phyloP scores from a whole-genome alignment of 2,888 invertebrate species.

The Agonum fuliginosum region DNA sequence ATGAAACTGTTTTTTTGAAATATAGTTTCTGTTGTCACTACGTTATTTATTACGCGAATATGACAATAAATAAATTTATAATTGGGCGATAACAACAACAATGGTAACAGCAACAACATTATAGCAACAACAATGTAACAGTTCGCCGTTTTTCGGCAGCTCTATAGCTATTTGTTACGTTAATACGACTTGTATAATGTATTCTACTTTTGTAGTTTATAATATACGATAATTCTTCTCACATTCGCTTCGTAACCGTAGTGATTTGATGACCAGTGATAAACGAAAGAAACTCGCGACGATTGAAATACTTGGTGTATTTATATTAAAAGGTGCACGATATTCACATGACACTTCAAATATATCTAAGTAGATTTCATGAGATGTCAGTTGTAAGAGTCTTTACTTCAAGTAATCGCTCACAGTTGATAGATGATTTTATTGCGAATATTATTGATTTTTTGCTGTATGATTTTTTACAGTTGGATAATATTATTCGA shows the following conservation, averaged over 20 bases:
- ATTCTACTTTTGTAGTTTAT: conserved; percentile 34
- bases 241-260: conserved; percentile 15
- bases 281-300: conserved; percentile 25
- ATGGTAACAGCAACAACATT: conserved; percentile 72
- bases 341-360: conserved; percentile 35
- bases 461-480: conserved; percentile 40
- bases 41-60: conserved; percentile 25
- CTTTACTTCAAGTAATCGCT: conserved; percentile 14
- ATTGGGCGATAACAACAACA: conserved; percentile 69
- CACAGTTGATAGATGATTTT: conserved; percentile 31
- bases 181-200: conserved; percentile 37
- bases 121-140: conserved; percentile 71
- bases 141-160: conserved; percentile 53
- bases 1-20: conserved; percentile 30
- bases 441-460: conserved; percentile 43
- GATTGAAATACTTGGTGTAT: conserved; percentile 34
- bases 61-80: conserved; percentile 55
- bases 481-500: conserved; percentile 45
- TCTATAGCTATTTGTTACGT: conserved; percentile 53
- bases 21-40: conserved; percentile 51
- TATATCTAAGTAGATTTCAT: conserved; percentile 23
- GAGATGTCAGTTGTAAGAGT: conserved; percentile 26
- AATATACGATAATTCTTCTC: conserved; percentile 27
- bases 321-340: not conserved
- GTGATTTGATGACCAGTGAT: conserved; percentile 9